A percentile compares a stretch with the other conserved stretches of the same genome.
Evolutionary conservation across 2,888 invertebrate species (phyloP).

Genomic region (Ditylenchus weischeri): DNA sequence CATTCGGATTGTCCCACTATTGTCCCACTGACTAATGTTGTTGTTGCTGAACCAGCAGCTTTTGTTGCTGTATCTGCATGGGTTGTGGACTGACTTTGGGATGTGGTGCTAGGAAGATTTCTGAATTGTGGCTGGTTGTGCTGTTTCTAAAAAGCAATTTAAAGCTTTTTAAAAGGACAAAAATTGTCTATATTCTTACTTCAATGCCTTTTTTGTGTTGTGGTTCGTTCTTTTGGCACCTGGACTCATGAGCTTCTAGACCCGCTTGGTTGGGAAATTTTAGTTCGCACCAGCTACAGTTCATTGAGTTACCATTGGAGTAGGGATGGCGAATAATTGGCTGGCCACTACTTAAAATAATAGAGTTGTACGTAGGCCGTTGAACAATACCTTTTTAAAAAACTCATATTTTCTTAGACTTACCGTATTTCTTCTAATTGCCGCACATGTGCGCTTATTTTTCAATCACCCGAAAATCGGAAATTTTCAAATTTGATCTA

Average conservation of each 20-base stretch:
- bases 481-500: no score
- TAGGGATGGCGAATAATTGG: constrained; percentile 39
- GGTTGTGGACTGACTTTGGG: constrained; percentile 24
- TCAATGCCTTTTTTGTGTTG: constrained; percentile 19
- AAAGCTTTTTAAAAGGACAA: not conserved
- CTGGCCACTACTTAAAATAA: constrained; percentile 44
- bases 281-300: constrained; percentile 34
- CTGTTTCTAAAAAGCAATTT: constrained; percentile 30
- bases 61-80: constrained; percentile 30
- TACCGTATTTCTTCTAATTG: no score
- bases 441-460: no score
- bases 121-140: constrained; percentile 31
- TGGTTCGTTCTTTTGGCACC: constrained; percentile 43
- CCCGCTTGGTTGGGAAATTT: constrained; percentile 55
- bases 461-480: no score
- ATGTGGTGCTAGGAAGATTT: constrained; percentile 13
- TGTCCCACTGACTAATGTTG: constrained; percentile 41
- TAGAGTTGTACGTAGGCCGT: no score
- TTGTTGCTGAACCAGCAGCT: constrained; percentile 29
- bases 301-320: constrained; percentile 18
- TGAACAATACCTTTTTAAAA: no score
- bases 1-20: constrained; percentile 1
- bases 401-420: no score
- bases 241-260: constrained; percentile 46
- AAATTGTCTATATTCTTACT: constrained; percentile 13